These are phyloP conservation scores for Maccullochella peelii DNA, from an alignment of 2,113 vertebrate species.

Conservation along the genomic window DNA sequence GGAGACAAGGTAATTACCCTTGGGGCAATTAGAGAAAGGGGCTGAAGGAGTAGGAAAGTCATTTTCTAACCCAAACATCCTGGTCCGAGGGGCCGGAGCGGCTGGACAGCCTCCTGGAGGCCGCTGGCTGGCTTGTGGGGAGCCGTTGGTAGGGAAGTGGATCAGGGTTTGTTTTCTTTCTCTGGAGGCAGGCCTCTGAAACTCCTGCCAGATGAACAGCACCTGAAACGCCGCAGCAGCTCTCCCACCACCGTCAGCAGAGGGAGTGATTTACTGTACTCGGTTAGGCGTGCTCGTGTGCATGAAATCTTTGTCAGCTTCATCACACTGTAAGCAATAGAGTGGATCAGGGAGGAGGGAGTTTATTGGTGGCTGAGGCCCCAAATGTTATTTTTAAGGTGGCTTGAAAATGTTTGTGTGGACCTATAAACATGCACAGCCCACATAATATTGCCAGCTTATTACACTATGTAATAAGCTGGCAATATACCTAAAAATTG, in stretches of 20 bases:
- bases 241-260: slow-evolving; percentile 59
- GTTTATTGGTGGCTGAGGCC: slow-evolving; percentile 8
- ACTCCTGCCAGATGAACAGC: slow-evolving; percentile 83
- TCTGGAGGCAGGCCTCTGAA: slow-evolving; percentile 70
- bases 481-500: slow-evolving; percentile 14
- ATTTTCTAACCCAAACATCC: slow-evolving; percentile 88
- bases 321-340: slow-evolving; percentile 24
- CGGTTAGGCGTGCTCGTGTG: slow-evolving; percentile 11
- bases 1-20: slow-evolving; percentile 83
- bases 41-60: slow-evolving; percentile 81
- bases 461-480: slow-evolving; percentile 10
- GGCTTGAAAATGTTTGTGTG: slow-evolving; percentile 52
- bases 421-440: slow-evolving; percentile 55
- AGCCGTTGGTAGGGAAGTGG: slow-evolving; percentile 74
- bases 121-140: slow-evolving; percentile 64
- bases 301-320: slow-evolving; percentile 57
- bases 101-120: slow-evolving; percentile 73
- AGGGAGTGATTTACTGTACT: slow-evolving; percentile 66
- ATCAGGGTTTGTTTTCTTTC: slow-evolving; percentile 81
- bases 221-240: slow-evolving; percentile 72
- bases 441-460: slow-evolving; percentile 26
- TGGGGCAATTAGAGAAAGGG: slow-evolving; percentile 82
- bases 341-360: slow-evolving; percentile 23
- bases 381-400: slow-evolving; percentile 24
- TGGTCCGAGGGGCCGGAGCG: slow-evolving; percentile 78